These are phyloP conservation scores for Battus philenor DNA, from an alignment of 1,140 invertebrate genomes.

Conservation along the genomic window DNA sequence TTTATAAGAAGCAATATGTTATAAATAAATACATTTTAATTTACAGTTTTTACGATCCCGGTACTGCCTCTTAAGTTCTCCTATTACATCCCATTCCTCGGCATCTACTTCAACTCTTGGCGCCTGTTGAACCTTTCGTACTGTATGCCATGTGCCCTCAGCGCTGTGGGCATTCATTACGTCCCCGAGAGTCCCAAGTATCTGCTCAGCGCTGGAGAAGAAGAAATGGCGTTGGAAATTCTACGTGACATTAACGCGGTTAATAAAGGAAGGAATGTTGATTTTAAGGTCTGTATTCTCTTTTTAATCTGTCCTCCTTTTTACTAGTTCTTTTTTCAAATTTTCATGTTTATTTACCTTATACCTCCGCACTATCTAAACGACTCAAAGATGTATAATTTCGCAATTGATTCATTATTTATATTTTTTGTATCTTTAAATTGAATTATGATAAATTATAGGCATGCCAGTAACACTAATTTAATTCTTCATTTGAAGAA, in stretches of 20 bases:
- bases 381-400: no score
- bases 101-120: constrained; percentile 79
- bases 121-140: constrained; percentile 80
- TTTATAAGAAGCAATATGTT: no score
- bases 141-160: constrained; percentile 77
- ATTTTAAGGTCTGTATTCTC: constrained; percentile 44
- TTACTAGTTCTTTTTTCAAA: no score
- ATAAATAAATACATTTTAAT: constrained; percentile 13
- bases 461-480: no score
- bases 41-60: constrained; percentile 53
- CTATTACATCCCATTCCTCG: constrained; percentile 46
- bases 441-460: no score
- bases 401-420: no score
- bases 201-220: constrained; percentile 74
- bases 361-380: no score
- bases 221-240: constrained; percentile 74
- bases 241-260: constrained; percentile 73
- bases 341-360: no score
- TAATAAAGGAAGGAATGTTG: constrained; percentile 70
- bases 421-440: no score
- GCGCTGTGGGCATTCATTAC: constrained; percentile 74
- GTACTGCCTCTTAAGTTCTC: constrained; percentile 58
- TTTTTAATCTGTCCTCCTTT: no score
- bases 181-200: constrained; percentile 84
- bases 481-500: no score